Evolutionary conservation across 2,888 invertebrate genomes (phyloP).

Genomic region (Monoplex corrugatus): DNA sequence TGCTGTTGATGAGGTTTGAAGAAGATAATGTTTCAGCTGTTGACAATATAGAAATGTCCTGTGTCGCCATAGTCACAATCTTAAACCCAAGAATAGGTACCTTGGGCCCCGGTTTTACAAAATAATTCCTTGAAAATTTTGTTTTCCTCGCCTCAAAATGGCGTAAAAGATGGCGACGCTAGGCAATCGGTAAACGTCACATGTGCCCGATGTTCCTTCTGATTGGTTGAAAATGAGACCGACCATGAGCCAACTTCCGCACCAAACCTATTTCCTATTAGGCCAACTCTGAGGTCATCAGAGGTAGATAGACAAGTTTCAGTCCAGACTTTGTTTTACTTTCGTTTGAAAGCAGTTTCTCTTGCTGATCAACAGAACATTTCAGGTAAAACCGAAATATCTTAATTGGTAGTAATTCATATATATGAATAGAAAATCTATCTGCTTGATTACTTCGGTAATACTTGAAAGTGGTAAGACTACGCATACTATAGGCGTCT

Average conservation of each 20-base stretch:
- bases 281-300: slow-evolving; percentile 9
- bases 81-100: not conserved
- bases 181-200: not conserved
- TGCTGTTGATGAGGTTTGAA: slow-evolving; percentile 48
- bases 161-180: slow-evolving; percentile 36
- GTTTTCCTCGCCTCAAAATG: slow-evolving; percentile 3
- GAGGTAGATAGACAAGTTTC: slow-evolving; percentile 5
- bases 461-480: no score
- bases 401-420: no score
- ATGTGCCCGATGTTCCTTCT: not conserved
- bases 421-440: no score
- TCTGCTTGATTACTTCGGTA: no score
- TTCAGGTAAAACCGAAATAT: no score
- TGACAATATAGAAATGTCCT: slow-evolving; percentile 35
- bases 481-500: no score
- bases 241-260: not conserved
- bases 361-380: no score
- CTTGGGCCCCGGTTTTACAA: not conserved
- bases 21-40: slow-evolving; percentile 29
- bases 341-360: not conserved
- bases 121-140: not conserved
- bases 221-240: slow-evolving; percentile 29
- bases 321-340: slow-evolving; percentile 9
- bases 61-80: slow-evolving; percentile 43
- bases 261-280: not conserved